Base-by-base conservation (phyloP, 2,113 vertebrate genomes). In the Coregonus clupeaformis region DNA sequence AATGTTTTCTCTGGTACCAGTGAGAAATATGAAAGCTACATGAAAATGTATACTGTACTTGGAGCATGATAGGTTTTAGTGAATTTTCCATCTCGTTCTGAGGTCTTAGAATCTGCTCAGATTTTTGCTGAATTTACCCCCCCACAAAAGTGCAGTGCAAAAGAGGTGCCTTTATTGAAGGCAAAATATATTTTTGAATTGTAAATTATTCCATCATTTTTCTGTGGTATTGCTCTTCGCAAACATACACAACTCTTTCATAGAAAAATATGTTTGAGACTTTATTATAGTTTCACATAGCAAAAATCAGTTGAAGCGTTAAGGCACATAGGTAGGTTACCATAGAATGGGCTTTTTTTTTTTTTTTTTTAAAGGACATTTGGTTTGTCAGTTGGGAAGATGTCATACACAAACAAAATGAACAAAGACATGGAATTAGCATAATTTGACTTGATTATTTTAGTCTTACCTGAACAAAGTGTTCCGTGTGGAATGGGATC, bases 311-410 rank as follows among this genome's bases (percentile, higher is more conserved):
- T 86, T 85, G 9, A 42, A 86, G 88, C 88, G 73, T 90, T 89
- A 92, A 93, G 92, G 92, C 92, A 93, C 92, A 91, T 93, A 18
- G 74, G 83, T 93, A 18, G 74, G 83, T 89, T 75, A 73, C 80
- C 80, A 80, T 76, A 76, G 80, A 65, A 85, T 85, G 82, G n/a
- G n/a, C n/a, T n/a, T n/a, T n/a, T n/a, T n/a, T n/a, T n/a, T n/a
- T n/a, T n/a, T n/a, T n/a, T n/a, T n/a, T n/a, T n/a, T n/a, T n/a
- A n/a, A 57, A n/a, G 4, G 55, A 86, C 76, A 73, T 91, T 89
- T 90, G 88, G 86, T 87, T 89, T 76, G 84, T 85, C 79, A 85
- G 85, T 84, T 80, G 85, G 66, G 70, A 69, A 30, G 14, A 6
- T 7, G 18, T 16, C 63, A 32, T 25, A 29, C 29, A 90, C 86